Percentiles rank a stretch among this genome's conserved stretches.
phyloP scores from a whole-genome alignment of 92 coral and sea anemone species.

The Nematostella vectensis region DNA sequence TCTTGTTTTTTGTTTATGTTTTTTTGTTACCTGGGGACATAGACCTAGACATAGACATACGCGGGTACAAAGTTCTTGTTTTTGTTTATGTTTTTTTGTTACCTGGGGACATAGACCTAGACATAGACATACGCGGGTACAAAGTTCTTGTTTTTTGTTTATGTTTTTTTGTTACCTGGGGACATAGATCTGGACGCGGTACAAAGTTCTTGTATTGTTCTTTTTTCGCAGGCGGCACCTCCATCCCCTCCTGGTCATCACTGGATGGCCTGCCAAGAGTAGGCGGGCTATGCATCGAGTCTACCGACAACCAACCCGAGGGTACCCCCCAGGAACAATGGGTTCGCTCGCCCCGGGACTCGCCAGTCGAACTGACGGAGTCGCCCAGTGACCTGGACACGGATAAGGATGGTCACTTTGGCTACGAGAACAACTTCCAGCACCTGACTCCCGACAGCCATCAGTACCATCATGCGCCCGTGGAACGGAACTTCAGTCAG shows the following conservation, averaged over 20 bases:
- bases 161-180: too few species aligned
- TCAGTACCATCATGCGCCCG: conserved; percentile 26
- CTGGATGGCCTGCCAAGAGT: conserved; percentile 88
- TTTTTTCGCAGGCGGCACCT: conserved; percentile 20
- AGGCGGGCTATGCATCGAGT: conserved; percentile 72
- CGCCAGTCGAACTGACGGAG: conserved; percentile 38
- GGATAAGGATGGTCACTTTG: conserved; percentile 43
- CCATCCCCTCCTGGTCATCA: conserved; percentile 93
- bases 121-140: too few species aligned
- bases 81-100: too few species aligned
- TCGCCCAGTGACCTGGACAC: conserved; percentile 30
- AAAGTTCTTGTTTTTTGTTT: too few species aligned
- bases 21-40: too few species aligned
- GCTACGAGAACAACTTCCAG: conserved; percentile 62
- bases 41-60: too few species aligned
- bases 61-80: too few species aligned
- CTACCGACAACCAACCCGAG: conserved; percentile 13
- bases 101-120: too few species aligned
- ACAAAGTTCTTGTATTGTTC: too few species aligned
- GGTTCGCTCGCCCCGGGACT: conserved; percentile 41
- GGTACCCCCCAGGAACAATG: conserved; percentile 38
- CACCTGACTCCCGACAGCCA: conserved; percentile 37
- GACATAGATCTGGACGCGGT: too few species aligned
- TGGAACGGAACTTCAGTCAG: conserved; percentile 68
- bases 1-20: too few species aligned